Evolutionary conservation across 1,140 invertebrate species (phyloP).

Genomic region (Aphelenchoides fujianensis): DNA sequence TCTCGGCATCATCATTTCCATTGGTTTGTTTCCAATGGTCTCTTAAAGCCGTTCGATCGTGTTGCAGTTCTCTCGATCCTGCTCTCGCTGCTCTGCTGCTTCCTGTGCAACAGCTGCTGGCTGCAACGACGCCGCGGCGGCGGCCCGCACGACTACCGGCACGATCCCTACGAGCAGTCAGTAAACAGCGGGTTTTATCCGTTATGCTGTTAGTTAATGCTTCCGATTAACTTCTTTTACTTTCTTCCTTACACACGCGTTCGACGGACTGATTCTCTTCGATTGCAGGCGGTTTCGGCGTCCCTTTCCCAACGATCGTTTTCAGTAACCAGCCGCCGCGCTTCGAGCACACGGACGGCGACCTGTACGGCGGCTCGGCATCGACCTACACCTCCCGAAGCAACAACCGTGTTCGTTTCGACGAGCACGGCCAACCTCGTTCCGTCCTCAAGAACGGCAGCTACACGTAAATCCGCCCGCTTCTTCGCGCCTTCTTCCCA

Average conservation of each 20-base stretch:
- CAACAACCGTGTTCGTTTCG: constrained; percentile 41
- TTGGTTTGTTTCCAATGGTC: constrained; percentile 37
- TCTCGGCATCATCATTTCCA: constrained; percentile 39
- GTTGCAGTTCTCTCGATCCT: constrained; percentile 7
- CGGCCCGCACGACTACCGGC: constrained; percentile 40
- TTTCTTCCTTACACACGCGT: constrained; percentile 19
- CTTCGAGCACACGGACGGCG: constrained; percentile 26
- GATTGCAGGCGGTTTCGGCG: constrained; percentile 47
- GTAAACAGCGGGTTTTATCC: constrained; percentile 46
- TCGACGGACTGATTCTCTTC: no score
- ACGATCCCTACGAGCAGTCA: no score
- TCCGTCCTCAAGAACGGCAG: constrained; percentile 43
- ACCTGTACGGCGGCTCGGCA: constrained; percentile 25
- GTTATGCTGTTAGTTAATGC: constrained; percentile 41
- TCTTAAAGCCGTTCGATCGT: no score
- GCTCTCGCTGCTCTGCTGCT: constrained; percentile 30
- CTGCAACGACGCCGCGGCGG: constrained; percentile 42
- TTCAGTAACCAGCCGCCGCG: constrained; percentile 47
- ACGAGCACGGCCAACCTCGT: constrained; percentile 38
- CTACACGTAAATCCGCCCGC: not conserved
- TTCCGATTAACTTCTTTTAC: constrained; percentile 18
- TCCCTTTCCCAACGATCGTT: constrained; percentile 44
- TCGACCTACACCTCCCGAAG: constrained; percentile 30
- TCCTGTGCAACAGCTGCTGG: constrained; percentile 48
- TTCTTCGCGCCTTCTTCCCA: not conserved